Conservation (phyloP, 2,113 vertebrate genomes). For the Acanthochromis polyacanthus region DNA sequence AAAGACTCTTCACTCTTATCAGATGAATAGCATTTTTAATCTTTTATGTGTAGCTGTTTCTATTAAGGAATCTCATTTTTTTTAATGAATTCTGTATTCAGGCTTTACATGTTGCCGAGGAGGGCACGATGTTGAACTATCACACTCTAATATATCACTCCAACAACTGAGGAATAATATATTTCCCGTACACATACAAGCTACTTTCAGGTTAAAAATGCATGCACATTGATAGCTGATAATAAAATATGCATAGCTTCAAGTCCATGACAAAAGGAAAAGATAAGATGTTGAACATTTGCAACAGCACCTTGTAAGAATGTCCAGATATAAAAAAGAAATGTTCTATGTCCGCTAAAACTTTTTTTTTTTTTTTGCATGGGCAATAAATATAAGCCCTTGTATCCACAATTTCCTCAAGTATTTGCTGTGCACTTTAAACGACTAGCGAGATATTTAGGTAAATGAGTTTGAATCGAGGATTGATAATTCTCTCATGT, state of each 20-base stretch:
- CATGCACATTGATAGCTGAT: too few species aligned
- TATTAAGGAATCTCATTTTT: slow-evolving; percentile 27
- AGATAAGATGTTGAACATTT: neutral
- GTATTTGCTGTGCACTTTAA: too few species aligned
- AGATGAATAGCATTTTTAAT: slow-evolving; percentile 63
- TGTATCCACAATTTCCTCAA: too few species aligned
- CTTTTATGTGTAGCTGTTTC: slow-evolving; percentile 27
- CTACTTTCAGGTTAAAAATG: too few species aligned
- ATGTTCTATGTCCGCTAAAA: too few species aligned
- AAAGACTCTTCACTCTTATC: slow-evolving; percentile 46
- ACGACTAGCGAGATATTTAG: too few species aligned
- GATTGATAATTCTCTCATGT: too few species aligned
- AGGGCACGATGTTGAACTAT: neutral
- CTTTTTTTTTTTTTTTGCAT: too few species aligned
- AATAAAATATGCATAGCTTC: neutral
- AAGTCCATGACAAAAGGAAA: neutral
- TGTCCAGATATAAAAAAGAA: too few species aligned
- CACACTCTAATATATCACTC: slow-evolving; percentile 1
- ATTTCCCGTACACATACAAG: neutral
- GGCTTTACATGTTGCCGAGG: slow-evolving; percentile 11
- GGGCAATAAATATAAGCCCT: too few species aligned
- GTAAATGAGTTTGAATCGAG: too few species aligned
- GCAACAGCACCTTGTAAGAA: too few species aligned
- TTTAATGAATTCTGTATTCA: slow-evolving; percentile 36
- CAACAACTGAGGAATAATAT: accelerated